Evolutionary conservation across 2,888 invertebrate species (phyloP).

Genomic region (Amitus sp.): DNA sequence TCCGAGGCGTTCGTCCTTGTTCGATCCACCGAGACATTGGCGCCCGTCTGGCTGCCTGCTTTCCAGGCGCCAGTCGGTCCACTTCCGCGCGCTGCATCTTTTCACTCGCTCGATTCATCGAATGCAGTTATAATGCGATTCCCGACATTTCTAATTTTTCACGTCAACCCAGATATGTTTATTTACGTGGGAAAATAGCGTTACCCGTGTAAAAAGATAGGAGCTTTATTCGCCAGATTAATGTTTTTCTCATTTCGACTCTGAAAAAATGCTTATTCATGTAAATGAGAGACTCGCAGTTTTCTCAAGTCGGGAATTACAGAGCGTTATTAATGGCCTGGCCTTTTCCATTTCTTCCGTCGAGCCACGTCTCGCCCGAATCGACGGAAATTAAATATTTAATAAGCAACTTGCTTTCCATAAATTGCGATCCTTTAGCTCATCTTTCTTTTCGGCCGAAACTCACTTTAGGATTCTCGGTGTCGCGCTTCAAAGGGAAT

Average conservation of each 20-base stretch:
- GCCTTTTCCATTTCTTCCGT: conserved; percentile 27
- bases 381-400: conserved; percentile 36
- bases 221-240: conserved; percentile 32
- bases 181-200: too few species aligned
- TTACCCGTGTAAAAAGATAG: conserved; percentile 10
- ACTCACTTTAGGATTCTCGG: too few species aligned
- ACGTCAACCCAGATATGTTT: background rate
- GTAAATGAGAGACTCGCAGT: too few species aligned
- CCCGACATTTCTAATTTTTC: conserved; percentile 6
- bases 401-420: conserved; percentile 23
- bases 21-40: conserved; percentile 49
- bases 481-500: too few species aligned
- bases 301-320: conserved; percentile 29
- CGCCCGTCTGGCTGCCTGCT: conserved; percentile 65
- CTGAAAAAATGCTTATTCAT: conserved; percentile 37
- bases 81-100: conserved; percentile 38
- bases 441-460: too few species aligned
- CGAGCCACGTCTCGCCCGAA: conserved; percentile 21
- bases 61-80: conserved; percentile 58
- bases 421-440: background rate
- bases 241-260: conserved; percentile 31
- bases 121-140: conserved; percentile 38
- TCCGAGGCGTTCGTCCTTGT: conserved; percentile 19
- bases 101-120: conserved; percentile 37
- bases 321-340: conserved; percentile 33